These are phyloP conservation scores for Drosophila bifasciata DNA, from an alignment of 1,140 invertebrate genomes.

Conservation along the genomic window DNA sequence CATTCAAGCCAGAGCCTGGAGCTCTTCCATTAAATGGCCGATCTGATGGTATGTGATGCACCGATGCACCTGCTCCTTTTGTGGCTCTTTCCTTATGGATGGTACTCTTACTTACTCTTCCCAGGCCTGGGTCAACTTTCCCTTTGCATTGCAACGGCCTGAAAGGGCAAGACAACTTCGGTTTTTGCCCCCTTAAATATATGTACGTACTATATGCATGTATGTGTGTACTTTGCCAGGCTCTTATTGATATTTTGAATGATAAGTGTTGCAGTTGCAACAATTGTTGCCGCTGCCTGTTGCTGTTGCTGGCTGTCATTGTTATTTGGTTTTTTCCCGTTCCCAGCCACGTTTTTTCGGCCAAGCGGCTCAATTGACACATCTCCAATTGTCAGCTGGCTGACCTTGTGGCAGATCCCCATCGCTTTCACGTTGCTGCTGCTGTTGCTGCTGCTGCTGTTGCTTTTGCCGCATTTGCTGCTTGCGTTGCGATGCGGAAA, in stretches of 20 bases:
- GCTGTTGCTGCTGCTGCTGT: constrained; percentile 3
- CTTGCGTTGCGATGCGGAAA: constrained; percentile 62
- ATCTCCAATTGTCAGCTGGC: constrained; percentile 44
- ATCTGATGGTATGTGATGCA: too few species aligned
- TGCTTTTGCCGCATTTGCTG: not conserved
- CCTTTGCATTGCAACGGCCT: constrained; percentile 7
- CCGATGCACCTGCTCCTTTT: too few species aligned
- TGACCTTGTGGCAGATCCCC: constrained; percentile 49
- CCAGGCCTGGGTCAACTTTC: constrained; percentile 16
- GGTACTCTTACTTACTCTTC: constrained; percentile 14
- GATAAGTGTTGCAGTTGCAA: constrained; percentile 53
- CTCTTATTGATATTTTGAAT: constrained; percentile 53
- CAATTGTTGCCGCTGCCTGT: constrained; percentile 3
- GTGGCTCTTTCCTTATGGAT: not conserved
- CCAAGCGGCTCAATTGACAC: constrained; percentile 34
- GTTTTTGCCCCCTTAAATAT: not conserved
- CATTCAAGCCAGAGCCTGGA: too few species aligned
- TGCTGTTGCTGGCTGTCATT: constrained; percentile 26
- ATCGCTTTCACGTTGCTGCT: constrained; percentile 19
- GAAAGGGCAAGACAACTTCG: constrained; percentile 24
- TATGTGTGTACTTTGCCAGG: too few species aligned
- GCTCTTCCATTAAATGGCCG: too few species aligned
- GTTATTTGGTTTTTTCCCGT: constrained; percentile 35
- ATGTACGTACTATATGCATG: too few species aligned
- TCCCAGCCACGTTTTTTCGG: constrained; percentile 28